phyloP scores from a whole-genome alignment of 1,140 invertebrate genomes.

The Listronotus bonariensis region DNA sequence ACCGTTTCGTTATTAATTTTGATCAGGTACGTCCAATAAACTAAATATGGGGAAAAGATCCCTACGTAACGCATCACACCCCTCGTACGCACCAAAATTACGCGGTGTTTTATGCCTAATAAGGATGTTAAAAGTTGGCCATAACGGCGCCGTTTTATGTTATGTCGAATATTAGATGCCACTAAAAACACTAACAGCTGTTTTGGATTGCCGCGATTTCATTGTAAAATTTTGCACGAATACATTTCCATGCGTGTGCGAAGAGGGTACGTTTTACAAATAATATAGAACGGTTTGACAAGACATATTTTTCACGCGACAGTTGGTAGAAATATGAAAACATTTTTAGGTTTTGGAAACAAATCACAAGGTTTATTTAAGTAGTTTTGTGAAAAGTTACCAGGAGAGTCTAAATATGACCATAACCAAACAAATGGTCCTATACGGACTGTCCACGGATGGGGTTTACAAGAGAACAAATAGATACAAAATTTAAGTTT shows the following conservation, averaged over 20 bases:
- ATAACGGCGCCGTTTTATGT: conserved; percentile 17
- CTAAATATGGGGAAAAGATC: conserved; percentile 20
- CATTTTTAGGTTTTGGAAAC: too few relatives aligned
- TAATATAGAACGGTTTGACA: conserved; percentile 11
- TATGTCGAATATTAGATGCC: conserved; percentile 30
- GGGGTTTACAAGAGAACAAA: too few relatives aligned
- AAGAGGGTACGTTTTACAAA: conserved; percentile 13
- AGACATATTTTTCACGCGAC: conserved; percentile 10
- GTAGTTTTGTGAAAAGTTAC: too few relatives aligned
- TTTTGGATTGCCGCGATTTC: conserved; percentile 26
- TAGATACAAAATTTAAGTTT: too few relatives aligned
- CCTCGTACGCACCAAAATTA: conserved; percentile 13
- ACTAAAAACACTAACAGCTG: conserved; percentile 26
- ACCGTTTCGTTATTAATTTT: too few relatives aligned
- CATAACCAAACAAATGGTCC: too few relatives aligned
- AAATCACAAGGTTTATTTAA: too few relatives aligned
- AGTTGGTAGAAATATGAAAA: too few relatives aligned
- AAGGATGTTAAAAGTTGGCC: conserved; percentile 30
- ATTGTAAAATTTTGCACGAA: conserved; percentile 30
- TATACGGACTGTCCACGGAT: too few relatives aligned
- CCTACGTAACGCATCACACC: conserved; percentile 15
- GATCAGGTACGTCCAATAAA: conserved; percentile 27
- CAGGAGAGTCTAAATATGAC: too few relatives aligned
- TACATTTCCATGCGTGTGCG: conserved; percentile 13
- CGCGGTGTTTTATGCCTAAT: conserved; percentile 32